Conservation (phyloP, 1,140 invertebrate species). For the Pantala flavescens region DNA sequence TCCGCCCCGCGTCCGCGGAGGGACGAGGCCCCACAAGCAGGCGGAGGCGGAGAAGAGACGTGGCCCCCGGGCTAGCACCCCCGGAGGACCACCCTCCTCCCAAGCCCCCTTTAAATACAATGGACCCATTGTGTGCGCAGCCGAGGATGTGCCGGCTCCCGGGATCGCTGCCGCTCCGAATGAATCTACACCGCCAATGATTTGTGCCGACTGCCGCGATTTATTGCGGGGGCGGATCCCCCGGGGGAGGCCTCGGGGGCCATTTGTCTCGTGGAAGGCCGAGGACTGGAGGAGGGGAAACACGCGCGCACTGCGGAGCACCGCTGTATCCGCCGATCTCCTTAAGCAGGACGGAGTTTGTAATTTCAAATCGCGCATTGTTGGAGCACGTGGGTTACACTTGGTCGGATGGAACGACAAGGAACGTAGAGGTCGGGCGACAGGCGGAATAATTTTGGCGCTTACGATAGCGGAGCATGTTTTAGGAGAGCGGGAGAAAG, state of each 20-base stretch:
- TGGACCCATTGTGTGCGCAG: neutral
- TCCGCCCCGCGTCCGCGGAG: slow-evolving; percentile 3
- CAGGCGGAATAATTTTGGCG: neutral
- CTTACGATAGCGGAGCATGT: neutral
- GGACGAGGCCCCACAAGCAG: slow-evolving; percentile 11
- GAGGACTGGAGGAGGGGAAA: neutral
- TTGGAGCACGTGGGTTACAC: slow-evolving; percentile 3
- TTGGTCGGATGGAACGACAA: neutral
- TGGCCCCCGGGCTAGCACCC: neutral
- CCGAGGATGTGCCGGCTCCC: neutral
- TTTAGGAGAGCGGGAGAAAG: neutral
- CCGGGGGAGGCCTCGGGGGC: neutral
- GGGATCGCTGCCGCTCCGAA: neutral
- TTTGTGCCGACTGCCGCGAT: neutral
- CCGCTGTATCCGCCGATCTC: neutral
- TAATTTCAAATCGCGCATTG: slow-evolving; percentile 9
- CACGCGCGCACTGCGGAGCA: neutral
- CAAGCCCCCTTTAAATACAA: neutral
- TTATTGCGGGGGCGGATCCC: neutral
- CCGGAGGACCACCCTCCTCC: neutral
- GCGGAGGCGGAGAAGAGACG: slow-evolving; percentile 11
- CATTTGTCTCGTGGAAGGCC: neutral
- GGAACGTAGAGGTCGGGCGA: neutral
- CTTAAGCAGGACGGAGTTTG: neutral
- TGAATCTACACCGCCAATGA: neutral